Percentiles rank a stretch among this genome's conserved stretches.
Conservation (phyloP, 1,140 invertebrate genomes). For the Cherax quadricarinatus region DNA sequence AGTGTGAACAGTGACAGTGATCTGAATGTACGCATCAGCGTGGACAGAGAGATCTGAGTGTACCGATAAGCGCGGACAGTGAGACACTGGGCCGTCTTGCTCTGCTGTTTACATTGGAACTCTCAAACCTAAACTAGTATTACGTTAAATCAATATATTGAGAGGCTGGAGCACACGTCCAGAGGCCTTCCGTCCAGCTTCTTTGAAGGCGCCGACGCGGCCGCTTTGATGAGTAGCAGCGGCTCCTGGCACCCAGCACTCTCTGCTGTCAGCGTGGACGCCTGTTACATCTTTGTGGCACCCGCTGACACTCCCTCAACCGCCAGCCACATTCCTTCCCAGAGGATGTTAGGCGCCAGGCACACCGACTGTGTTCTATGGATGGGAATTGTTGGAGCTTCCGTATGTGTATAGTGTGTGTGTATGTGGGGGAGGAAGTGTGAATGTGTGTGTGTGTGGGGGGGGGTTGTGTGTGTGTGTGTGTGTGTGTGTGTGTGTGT, state of each 20-base stretch:
- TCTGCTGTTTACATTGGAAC: conserved; percentile 11
- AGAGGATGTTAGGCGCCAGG: neutral
- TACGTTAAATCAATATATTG: conserved; percentile 49
- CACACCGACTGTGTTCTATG: neutral
- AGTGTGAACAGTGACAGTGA: no score
- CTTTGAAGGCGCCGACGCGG: conserved; percentile 37
- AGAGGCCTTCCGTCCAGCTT: neutral
- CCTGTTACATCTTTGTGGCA: conserved; percentile 23
- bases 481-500: no score
- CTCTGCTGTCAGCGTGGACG: conserved; percentile 18
- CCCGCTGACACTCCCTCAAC: conserved; percentile 9
- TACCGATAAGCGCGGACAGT: no score
- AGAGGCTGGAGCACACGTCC: neutral
- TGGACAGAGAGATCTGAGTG: no score
- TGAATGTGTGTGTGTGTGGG: neutral
- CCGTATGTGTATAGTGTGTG: neutral
- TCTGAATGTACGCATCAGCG: no score
- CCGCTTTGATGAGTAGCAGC: neutral
- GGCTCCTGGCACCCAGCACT: conserved; percentile 18
- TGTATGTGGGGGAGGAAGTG: neutral
- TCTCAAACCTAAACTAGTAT: neutral
- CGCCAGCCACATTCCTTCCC: neutral
- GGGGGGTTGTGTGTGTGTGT: no score
- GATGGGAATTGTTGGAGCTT: no score
- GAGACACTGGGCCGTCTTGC: neutral